Conservation (phyloP, 2,888 invertebrate genomes). For the Pecten maximus region DNA sequence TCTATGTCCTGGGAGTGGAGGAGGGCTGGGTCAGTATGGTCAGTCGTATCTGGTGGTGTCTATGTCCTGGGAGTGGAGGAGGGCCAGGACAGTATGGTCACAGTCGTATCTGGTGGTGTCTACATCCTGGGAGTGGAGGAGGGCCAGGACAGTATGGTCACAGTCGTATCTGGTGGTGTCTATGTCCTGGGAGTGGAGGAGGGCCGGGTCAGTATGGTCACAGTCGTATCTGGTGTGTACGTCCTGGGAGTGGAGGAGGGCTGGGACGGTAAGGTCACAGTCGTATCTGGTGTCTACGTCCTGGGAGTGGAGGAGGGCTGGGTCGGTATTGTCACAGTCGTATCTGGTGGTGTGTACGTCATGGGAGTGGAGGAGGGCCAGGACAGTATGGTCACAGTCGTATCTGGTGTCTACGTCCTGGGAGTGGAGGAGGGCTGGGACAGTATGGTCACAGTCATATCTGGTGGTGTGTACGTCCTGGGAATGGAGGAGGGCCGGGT, state of each 20-base stretch:
- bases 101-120: slow-evolving; percentile 83
- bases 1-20: slow-evolving; percentile 84
- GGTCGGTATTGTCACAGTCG: slow-evolving; percentile 83
- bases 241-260: slow-evolving; percentile 84
- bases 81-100: slow-evolving; percentile 84
- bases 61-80: slow-evolving; percentile 84
- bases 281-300: slow-evolving; percentile 83
- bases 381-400: slow-evolving; percentile 84
- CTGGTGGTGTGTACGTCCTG: slow-evolving; percentile 83
- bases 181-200: slow-evolving; percentile 84
- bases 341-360: slow-evolving; percentile 83
- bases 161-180: slow-evolving; percentile 83
- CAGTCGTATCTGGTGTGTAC: slow-evolving; percentile 83
- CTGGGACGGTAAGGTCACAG: slow-evolving; percentile 84
- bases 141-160: slow-evolving; percentile 84
- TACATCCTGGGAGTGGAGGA: slow-evolving; percentile 84
- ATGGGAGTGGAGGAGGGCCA: slow-evolving; percentile 84
- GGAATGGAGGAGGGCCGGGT: slow-evolving; percentile 85
- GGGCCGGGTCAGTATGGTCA: slow-evolving; percentile 84
- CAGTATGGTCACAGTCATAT: slow-evolving; percentile 83
- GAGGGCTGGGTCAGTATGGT: slow-evolving; percentile 84
- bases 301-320: slow-evolving; percentile 84
- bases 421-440: slow-evolving; percentile 85
- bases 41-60: slow-evolving; percentile 83
- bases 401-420: slow-evolving; percentile 83